Evolutionary conservation across 2,797 vertebrate species (phyloP).

Genomic region (Lycodopsis pacificus): DNA sequence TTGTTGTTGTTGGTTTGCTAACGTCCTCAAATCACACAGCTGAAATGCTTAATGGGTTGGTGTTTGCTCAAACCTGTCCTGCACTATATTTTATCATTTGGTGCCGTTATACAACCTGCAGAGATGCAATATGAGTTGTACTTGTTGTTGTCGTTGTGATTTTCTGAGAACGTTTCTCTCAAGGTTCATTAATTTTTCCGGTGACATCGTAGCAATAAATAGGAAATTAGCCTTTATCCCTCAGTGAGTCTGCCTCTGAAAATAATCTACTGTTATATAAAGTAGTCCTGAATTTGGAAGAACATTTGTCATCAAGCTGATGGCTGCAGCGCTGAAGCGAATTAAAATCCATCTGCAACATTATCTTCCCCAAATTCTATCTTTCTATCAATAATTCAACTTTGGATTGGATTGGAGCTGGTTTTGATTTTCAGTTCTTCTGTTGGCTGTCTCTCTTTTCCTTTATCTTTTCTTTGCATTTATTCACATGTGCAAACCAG

Average conservation of each 20-base stretch:
- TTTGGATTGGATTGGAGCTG: slow-evolving; percentile 24
- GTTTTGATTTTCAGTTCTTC: slow-evolving; percentile 22
- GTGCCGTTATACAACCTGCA: slow-evolving; percentile 12
- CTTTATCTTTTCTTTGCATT: slow-evolving; percentile 18
- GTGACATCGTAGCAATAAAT: neutral
- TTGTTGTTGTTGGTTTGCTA: slow-evolving; percentile 43
- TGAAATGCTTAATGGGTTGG: slow-evolving; percentile 27
- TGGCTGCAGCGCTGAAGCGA: slow-evolving; percentile 23
- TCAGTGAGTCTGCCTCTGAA: slow-evolving; percentile 17
- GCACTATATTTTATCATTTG: slow-evolving; percentile 39
- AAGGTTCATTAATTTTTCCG: slow-evolving; percentile 10
- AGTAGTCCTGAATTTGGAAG: slow-evolving; percentile 20
- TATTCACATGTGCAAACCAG: slow-evolving; percentile 21
- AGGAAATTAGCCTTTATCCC: slow-evolving; percentile 23
- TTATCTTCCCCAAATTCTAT: slow-evolving; percentile 46
- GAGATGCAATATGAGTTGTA: slow-evolving; percentile 28
- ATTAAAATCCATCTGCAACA: slow-evolving; percentile 52
- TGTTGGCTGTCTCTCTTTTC: neutral
- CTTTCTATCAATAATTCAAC: slow-evolving; percentile 37
- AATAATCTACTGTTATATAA: slow-evolving; percentile 29
- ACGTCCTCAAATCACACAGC: slow-evolving; percentile 12
- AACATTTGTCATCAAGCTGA: slow-evolving; percentile 33
- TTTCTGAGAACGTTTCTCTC: slow-evolving; percentile 24
- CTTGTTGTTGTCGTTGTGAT: slow-evolving; percentile 18
- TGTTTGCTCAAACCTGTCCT: slow-evolving; percentile 38